Evolutionary conservation across 2,888 invertebrate species (phyloP).

Genomic region (Agrilus cyanescens): DNA sequence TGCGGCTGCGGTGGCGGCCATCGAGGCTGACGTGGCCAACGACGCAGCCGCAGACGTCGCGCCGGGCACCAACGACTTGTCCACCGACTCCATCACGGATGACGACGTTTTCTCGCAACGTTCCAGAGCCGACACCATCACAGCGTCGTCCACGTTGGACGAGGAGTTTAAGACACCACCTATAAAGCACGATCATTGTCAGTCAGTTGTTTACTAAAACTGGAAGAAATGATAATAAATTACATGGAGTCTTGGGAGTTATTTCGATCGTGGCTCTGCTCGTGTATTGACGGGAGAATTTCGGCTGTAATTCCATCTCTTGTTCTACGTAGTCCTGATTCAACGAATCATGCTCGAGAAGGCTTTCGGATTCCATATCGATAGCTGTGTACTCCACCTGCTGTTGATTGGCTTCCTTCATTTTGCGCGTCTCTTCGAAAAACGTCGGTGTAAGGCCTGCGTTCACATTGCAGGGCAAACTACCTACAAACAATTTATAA

Average conservation of each 20-base stretch:
- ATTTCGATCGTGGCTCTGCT: slow-evolving; percentile 1
- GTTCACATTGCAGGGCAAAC: slow-evolving; percentile 34
- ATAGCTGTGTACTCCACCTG: slow-evolving; percentile 23
- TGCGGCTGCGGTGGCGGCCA: neutral
- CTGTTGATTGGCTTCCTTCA: slow-evolving; percentile 16
- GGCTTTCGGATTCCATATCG: slow-evolving; percentile 28
- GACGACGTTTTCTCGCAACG: slow-evolving; percentile 14
- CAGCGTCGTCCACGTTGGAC: slow-evolving; percentile 13
- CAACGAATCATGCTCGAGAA: slow-evolving; percentile 28
- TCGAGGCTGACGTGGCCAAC: neutral
- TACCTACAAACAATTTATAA: slow-evolving; percentile 26
- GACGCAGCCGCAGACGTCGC: slow-evolving; percentile 40
- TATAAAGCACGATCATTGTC: neutral
- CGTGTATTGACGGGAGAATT: slow-evolving; percentile 1
- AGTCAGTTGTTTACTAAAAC: neutral
- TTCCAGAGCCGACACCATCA: slow-evolving; percentile 23
- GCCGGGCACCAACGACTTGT: slow-evolving; percentile 23
- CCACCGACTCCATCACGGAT: slow-evolving; percentile 36
- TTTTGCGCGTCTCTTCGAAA: slow-evolving; percentile 27
- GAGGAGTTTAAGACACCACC: slow-evolving; percentile 1
- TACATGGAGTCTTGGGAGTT: neutral
- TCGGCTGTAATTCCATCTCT: slow-evolving; percentile 6
- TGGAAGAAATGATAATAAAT: neutral
- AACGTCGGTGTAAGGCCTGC: slow-evolving; percentile 25
- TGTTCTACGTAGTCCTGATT: slow-evolving; percentile 23